Conservation (phyloP, 1,140 invertebrate species). For the Bombus consobrinus region DNA sequence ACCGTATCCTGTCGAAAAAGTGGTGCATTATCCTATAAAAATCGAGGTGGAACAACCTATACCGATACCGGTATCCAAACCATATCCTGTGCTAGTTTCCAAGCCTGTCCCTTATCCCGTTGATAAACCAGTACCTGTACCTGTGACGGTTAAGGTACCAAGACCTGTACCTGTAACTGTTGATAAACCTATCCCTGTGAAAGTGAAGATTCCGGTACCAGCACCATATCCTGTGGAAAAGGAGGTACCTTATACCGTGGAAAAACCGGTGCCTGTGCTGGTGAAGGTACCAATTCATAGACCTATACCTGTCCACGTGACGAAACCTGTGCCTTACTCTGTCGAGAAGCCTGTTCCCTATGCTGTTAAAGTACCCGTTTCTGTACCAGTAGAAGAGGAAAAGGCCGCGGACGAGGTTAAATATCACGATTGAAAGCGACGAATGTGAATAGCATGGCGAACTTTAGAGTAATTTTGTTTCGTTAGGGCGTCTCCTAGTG, state of each 20-base stretch:
- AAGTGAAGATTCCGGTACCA: constrained; percentile 86
- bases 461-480: background rate
- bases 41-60: constrained; percentile 79
- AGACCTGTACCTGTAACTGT: constrained; percentile 83
- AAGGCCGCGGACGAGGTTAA: background rate
- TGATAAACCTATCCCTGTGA: constrained; percentile 84
- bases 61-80: constrained; percentile 87
- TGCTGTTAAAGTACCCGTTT: constrained; percentile 80
- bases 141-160: constrained; percentile 85
- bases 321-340: constrained; percentile 86
- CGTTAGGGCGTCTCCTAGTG: too few relatives aligned
- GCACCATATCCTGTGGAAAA: constrained; percentile 87
- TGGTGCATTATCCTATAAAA: constrained; percentile 77
- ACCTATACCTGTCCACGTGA: constrained; percentile 83
- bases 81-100: constrained; percentile 72
- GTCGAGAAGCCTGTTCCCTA: constrained; percentile 84
- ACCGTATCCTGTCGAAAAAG: constrained; percentile 81
- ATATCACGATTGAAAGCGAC: background rate
- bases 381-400: constrained; percentile 51
- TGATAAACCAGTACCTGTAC: constrained; percentile 85
- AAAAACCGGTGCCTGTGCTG: constrained; percentile 85
- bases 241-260: constrained; percentile 84
- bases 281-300: constrained; percentile 84
- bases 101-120: constrained; percentile 79
- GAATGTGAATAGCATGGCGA: background rate